A percentile compares a stretch with the other conserved stretches of the same genome.
Evolutionary conservation across 2,888 invertebrate species (phyloP).

Genomic region (Nemotelus pantherinus): DNA sequence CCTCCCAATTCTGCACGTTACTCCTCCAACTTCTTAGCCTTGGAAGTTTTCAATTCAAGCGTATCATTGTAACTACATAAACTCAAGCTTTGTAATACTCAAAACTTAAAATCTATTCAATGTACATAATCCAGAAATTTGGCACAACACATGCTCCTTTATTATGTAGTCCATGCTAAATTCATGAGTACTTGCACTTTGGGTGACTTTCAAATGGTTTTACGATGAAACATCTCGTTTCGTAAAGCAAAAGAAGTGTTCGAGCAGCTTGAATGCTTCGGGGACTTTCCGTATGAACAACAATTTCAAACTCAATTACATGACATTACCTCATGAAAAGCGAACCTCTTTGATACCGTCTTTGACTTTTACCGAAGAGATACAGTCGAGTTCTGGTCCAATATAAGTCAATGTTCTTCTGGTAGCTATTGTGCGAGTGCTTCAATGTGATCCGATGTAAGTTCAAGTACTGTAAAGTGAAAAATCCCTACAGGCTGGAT

Average conservation of each 20-base stretch:
- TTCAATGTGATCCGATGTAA: background rate
- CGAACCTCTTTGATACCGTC: background rate
- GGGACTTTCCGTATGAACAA: background rate
- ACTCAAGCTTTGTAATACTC: no score
- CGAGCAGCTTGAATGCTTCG: background rate
- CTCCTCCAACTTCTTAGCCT: no score
- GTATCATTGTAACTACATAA: no score
- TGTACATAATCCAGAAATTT: no score
- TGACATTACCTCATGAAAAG: conserved; percentile 15
- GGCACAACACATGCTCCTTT: no score
- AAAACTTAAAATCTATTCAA: no score
- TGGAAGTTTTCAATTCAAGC: no score
- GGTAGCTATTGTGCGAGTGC: background rate
- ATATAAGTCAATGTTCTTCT: conserved; percentile 2
- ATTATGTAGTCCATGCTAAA: no score
- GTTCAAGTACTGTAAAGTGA: background rate
- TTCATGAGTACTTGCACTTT: no score
- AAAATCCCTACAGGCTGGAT: conserved; percentile 19
- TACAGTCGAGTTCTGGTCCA: background rate
- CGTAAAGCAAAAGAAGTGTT: conserved; percentile 1
- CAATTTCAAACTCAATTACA: conserved; percentile 25
- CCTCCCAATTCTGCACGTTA: no score
- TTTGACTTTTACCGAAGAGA: no score
- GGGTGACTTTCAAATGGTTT: background rate
- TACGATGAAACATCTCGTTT: conserved; percentile 11